Evolutionary conservation across 35 echinoderm and acorn worm species (phyloP), one percentile per base, ranked within the genome.

Genomic region (Nesometra sesokonis): DNA sequence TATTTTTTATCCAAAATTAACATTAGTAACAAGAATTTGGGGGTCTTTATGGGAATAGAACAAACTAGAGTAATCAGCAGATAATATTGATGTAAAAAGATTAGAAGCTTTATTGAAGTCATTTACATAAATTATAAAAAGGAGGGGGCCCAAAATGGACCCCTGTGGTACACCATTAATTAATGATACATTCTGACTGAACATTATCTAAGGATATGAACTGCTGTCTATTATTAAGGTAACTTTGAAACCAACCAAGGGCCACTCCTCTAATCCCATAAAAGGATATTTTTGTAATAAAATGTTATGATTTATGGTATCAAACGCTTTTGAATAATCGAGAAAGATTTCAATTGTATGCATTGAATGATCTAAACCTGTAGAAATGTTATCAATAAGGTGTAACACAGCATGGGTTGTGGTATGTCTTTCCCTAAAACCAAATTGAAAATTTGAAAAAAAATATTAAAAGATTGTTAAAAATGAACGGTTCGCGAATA

Each of bases 331-430:
- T 0, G 84, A 77, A n/a, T 47, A 67, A 33, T 86, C 46, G 13
- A 86, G 40, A 34, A 86, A 86, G n/a, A 86, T 86, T 32, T 47
- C 84, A 47, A 86, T 57, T 47, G 84, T 86, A 34, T 57, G 84
- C 33, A 47, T 86, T 15, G 7, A 21, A 67, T 86, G 31, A 77
- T 86, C 84, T 36, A 83, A 11, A 9, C 23, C 34, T 30, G 17
- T 11, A 5, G 37, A 4, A 37, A 83, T 30, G 3, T n/a, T 37
- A 17, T 83, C 34, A 30, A 37, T n/a, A 30, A 83, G 30, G 27
- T 38, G 34, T 34, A 39, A 37, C 3, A 83, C 8, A 9, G 81
- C 34, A 9, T 37, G 34, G 37, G 7, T 3, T 9, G 34, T 37
- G 11, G 34, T 83, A 4, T 83, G 35, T 39, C 38, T 34, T 83